Percentiles rank a stretch among this genome's conserved stretches.
phyloP scores from a whole-genome alignment of 1,140 invertebrate genomes.

The Megathymus violae region DNA sequence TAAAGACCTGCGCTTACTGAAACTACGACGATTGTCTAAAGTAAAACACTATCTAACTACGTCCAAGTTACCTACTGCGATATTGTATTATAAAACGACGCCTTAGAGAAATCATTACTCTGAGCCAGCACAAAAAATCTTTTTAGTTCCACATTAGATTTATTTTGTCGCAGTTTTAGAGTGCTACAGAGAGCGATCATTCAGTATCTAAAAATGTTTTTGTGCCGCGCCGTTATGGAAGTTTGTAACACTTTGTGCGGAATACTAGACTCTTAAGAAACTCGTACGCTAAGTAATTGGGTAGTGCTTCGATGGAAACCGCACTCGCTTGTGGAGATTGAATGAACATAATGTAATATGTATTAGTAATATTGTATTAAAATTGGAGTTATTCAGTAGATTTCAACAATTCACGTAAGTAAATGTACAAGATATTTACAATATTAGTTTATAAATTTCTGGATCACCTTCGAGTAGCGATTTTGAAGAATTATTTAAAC shows the following conservation, averaged over 20 bases:
- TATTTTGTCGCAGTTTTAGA: conserved; percentile 23
- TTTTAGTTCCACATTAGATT: conserved; percentile 24
- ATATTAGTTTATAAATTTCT: too few species aligned
- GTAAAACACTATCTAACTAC: conserved; percentile 53
- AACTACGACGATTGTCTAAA: conserved; percentile 63
- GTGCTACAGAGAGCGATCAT: conserved; percentile 6
- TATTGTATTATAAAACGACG: conserved; percentile 13
- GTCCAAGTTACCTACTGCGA: conserved; percentile 52
- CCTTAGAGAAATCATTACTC: conserved; percentile 8
- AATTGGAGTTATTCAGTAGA: too few species aligned
- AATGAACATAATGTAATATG: too few species aligned
- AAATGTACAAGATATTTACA: too few species aligned
- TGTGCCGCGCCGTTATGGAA: conserved; percentile 1
- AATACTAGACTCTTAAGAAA: conserved; percentile 17
- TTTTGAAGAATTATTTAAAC: too few species aligned
- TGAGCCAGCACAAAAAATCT: conserved; percentile 21
- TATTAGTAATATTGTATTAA: too few species aligned
- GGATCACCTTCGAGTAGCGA: too few species aligned
- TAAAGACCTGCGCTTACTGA: conserved; percentile 54
- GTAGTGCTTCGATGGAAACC: conserved; percentile 4
- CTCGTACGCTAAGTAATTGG: conserved; percentile 16
- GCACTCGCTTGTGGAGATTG: too few species aligned
- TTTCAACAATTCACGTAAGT: too few species aligned
- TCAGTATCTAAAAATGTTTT: conserved; percentile 22
- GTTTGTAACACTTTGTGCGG: conserved; percentile 5